Percentiles rank a stretch among this genome's conserved stretches.
phyloP scores from a whole-genome alignment of 2,113 vertebrate genomes.

The Nanger granti region DNA sequence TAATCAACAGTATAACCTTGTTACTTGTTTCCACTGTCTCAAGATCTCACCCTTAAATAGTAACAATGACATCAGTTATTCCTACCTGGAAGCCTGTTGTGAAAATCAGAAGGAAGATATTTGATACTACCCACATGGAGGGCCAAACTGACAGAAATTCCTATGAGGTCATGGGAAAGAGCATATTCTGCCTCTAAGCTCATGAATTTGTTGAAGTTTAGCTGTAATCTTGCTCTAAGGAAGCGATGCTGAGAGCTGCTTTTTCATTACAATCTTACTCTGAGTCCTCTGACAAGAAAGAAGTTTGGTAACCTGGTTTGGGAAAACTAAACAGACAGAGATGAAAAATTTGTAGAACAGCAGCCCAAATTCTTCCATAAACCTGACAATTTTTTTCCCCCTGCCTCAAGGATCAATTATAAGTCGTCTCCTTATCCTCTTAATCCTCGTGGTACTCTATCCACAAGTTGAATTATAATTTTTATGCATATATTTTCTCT shows the following conservation, averaged over 20 bases:
- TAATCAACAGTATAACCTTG: neutral
- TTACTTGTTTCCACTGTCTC: neutral
- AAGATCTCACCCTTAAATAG: neutral
- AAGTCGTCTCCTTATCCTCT: neutral
- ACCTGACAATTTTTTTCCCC: neutral
- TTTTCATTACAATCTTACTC: neutral
- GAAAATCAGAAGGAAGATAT: constrained; percentile 6
- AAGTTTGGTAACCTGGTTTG: neutral
- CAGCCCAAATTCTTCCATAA: neutral
- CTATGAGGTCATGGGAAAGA: neutral
- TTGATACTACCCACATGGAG: neutral
- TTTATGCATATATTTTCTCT: neutral
- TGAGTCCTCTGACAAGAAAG: neutral
- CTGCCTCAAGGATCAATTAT: neutral
- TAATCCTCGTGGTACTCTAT: neutral
- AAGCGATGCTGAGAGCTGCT: neutral
- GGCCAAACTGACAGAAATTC: neutral
- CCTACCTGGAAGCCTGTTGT: neutral
- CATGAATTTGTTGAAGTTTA: neutral
- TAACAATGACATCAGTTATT: neutral
- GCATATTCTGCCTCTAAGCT: neutral
- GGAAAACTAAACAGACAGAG: neutral
- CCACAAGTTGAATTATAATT: neutral
- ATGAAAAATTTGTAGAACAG: neutral
- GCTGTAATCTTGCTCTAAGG: neutral